Conservation (phyloP, 2,797 vertebrate species). For the Coendou prehensilis region DNA sequence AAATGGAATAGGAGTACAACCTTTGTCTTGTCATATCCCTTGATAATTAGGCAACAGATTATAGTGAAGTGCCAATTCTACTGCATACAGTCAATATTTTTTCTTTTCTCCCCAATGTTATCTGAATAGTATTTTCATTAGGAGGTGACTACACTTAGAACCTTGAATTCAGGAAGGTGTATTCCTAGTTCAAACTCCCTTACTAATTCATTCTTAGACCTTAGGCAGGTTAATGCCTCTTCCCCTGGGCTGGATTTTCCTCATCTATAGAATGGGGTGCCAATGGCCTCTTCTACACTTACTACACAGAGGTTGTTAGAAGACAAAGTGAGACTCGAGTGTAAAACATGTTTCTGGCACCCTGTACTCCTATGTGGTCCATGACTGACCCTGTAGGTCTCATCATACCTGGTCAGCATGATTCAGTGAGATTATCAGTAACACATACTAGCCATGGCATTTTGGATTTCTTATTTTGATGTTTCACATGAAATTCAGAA, state of each 20-base stretch:
- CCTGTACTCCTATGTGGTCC: neutral
- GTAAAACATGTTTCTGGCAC: neutral
- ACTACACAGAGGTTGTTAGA: neutral
- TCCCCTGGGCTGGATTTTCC: neutral
- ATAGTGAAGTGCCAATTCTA: neutral
- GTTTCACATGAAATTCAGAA: slow-evolving; percentile 55
- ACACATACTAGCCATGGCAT: neutral
- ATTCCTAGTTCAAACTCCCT: neutral
- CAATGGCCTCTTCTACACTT: neutral
- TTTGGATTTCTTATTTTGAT: slow-evolving; percentile 38
- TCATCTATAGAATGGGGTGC: neutral
- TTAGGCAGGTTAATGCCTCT: neutral
- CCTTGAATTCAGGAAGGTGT: neutral
- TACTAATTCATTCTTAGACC: neutral
- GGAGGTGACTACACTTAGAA: slow-evolving; percentile 30
- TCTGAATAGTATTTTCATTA: slow-evolving; percentile 50
- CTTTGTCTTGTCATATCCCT: slow-evolving; percentile 32
- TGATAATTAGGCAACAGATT: slow-evolving; percentile 24
- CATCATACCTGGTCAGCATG: neutral
- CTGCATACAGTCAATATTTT: neutral
- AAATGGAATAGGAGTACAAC: neutral
- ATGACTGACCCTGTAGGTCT: neutral
- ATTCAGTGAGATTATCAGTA: neutral
- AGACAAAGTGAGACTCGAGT: slow-evolving; percentile 22
- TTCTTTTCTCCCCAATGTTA: neutral